Conservation (phyloP, 2,113 vertebrate genomes). For the Festucalex cinctus region DNA sequence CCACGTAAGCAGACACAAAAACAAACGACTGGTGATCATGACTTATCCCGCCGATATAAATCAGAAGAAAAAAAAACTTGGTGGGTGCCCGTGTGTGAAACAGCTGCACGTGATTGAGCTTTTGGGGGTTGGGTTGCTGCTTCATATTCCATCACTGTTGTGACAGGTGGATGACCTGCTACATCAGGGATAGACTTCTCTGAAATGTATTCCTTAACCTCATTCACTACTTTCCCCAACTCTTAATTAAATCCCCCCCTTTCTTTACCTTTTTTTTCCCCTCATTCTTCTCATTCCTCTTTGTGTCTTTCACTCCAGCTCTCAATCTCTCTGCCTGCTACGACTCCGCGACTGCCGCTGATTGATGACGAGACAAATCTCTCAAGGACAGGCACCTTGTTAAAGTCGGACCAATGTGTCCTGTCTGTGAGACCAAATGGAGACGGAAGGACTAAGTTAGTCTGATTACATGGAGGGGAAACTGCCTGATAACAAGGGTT, state of each 20-base stretch:
- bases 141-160: conserved; percentile 29
- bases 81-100: background rate
- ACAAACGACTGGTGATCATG: conserved; percentile 25
- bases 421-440: conserved; percentile 27
- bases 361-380: conserved; percentile 63
- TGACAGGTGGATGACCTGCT: conserved; percentile 4
- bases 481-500: conserved; percentile 13
- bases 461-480: conserved; percentile 23
- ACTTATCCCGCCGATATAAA: conserved; percentile 24
- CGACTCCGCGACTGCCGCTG: conserved; percentile 38
- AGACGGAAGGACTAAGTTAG: conserved; percentile 7
- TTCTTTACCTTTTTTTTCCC: background rate
- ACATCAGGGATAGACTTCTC: conserved; percentile 15
- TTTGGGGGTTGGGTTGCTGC: background rate
- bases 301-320: conserved; percentile 5
- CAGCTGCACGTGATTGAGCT: background rate
- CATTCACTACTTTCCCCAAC: conserved; percentile 41
- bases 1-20: conserved; percentile 10
- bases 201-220: conserved; percentile 32
- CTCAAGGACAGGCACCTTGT: conserved; percentile 64
- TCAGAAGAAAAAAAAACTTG: conserved; percentile 7
- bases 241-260: conserved; percentile 44
- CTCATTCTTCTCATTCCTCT: conserved; percentile 13
- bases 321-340: conserved; percentile 40
- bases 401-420: conserved; percentile 49